A percentile compares a stretch with the other conserved stretches of the same genome.
These are phyloP conservation scores for Deilephila elpenor DNA, from an alignment of 2,888 invertebrate genomes.

Conservation along the genomic window DNA sequence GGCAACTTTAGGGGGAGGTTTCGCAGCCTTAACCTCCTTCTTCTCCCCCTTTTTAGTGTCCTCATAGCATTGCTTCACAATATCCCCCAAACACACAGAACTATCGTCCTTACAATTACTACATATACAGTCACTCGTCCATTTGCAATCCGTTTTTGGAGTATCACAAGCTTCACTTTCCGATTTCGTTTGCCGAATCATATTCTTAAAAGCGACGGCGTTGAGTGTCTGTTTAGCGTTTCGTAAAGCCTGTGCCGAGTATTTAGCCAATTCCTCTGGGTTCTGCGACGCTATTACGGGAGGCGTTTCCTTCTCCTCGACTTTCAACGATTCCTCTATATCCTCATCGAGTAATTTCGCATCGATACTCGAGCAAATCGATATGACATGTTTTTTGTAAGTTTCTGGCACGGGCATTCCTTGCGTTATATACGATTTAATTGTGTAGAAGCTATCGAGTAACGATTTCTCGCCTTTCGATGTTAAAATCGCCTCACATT, in stretches of 20 bases:
- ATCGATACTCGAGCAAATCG: conserved; percentile 74
- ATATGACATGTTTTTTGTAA: conserved; percentile 73
- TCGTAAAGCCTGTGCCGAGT: conserved; percentile 71
- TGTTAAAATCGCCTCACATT: conserved; percentile 72
- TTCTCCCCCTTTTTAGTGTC: conserved; percentile 56
- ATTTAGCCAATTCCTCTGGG: conserved; percentile 70
- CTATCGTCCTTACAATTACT: conserved; percentile 64
- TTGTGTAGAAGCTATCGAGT: conserved; percentile 73
- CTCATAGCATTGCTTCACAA: conserved; percentile 65
- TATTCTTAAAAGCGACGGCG: conserved; percentile 71
- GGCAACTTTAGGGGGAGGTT: conserved; percentile 53
- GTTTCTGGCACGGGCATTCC: conserved; percentile 73
- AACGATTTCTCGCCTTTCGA: conserved; percentile 72
- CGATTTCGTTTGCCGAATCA: conserved; percentile 66
- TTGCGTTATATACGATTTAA: conserved; percentile 74
- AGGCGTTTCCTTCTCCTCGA: conserved; percentile 47
- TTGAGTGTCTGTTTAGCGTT: conserved; percentile 75
- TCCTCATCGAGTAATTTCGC: conserved; percentile 71
- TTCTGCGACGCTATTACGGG: conserved; percentile 58
- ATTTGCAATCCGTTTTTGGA: conserved; percentile 72
- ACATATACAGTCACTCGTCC: conserved; percentile 75
- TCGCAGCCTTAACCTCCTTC: conserved; percentile 47
- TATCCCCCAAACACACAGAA: conserved; percentile 59
- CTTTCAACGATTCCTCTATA: conserved; percentile 57
- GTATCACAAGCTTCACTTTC: conserved; percentile 75